Conservation (phyloP, 2,797 vertebrate genomes). For the Acipenser ruthenus region DNA sequence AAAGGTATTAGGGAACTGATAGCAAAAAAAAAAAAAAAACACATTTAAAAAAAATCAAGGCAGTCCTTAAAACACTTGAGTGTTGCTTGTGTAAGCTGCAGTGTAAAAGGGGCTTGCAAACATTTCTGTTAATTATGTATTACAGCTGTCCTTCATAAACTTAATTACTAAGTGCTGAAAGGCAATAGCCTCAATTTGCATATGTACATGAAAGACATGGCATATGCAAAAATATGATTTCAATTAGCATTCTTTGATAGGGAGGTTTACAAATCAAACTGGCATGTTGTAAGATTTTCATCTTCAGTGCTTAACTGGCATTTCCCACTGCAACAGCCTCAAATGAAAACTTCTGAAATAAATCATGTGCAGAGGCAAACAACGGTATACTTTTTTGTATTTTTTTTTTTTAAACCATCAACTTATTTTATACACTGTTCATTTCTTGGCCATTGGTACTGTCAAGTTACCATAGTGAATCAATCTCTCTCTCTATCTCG, state of each 20-base stretch:
- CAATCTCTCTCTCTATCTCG: slow-evolving; percentile 35
- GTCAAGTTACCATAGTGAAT: slow-evolving; percentile 25
- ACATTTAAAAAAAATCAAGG: slow-evolving; percentile 8
- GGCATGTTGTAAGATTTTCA: slow-evolving; percentile 85
- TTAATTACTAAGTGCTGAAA: slow-evolving; percentile 98
- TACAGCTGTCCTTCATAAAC: slow-evolving; percentile 99
- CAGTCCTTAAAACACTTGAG: slow-evolving; percentile 34
- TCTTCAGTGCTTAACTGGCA: slow-evolving; percentile 58
- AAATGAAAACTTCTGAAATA: slow-evolving; percentile 18
- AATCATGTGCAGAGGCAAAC: slow-evolving; percentile 15
- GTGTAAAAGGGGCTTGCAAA: slow-evolving; percentile 79
- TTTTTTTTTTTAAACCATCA: slow-evolving; percentile 37
- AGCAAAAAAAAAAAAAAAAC: not conserved
- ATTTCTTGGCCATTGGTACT: slow-evolving; percentile 24
- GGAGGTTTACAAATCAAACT: slow-evolving; percentile 89
- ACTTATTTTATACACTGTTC: slow-evolving; percentile 33
- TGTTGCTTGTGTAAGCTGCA: slow-evolving; percentile 66
- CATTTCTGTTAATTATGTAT: slow-evolving; percentile 98
- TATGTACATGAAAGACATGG: slow-evolving; percentile 91
- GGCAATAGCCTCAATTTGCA: slow-evolving; percentile 88
- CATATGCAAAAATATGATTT: slow-evolving; percentile 96
- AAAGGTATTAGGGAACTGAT: not conserved
- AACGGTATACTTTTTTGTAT: slow-evolving; percentile 20
- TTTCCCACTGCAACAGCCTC: slow-evolving; percentile 41
- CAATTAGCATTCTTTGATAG: slow-evolving; percentile 95